Conservation (phyloP, 1,140 invertebrate genomes). For the Zeugodacus cucurbitae region DNA sequence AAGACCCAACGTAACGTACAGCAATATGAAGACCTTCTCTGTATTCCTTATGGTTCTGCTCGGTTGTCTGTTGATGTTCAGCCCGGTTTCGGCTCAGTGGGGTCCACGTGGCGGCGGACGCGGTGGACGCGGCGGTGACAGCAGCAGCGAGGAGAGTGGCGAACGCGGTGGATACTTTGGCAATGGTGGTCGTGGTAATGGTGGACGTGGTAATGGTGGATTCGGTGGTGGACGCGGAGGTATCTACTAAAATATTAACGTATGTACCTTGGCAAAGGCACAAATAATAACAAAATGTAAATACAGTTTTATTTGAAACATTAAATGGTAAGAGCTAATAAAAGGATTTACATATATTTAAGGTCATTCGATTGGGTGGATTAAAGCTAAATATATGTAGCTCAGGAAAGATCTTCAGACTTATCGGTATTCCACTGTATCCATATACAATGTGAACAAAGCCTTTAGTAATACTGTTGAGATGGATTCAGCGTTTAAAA, state of each 20-base stretch:
- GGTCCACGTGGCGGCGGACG: background rate
- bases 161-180: background rate
- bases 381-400: too few relatives aligned
- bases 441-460: too few relatives aligned
- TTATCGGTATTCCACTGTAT: too few relatives aligned
- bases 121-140: background rate
- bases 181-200: background rate
- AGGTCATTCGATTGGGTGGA: too few relatives aligned
- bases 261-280: background rate
- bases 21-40: background rate
- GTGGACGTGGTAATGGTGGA: background rate
- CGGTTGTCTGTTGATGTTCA: background rate
- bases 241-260: background rate
- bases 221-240: slow-evolving; percentile 26
- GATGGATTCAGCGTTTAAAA: too few relatives aligned
- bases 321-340: too few relatives aligned
- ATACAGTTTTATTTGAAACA: too few relatives aligned
- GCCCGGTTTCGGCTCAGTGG: background rate
- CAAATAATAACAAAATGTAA: too few relatives aligned
- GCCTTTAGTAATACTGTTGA: too few relatives aligned
- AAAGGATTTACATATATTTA: too few relatives aligned
- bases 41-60: background rate
- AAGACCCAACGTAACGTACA: background rate
- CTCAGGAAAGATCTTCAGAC: too few relatives aligned
- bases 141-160: background rate